Evolutionary conservation across 2,113 vertebrate genomes (phyloP).

Genomic region (Chloroceryle aenea): DNA sequence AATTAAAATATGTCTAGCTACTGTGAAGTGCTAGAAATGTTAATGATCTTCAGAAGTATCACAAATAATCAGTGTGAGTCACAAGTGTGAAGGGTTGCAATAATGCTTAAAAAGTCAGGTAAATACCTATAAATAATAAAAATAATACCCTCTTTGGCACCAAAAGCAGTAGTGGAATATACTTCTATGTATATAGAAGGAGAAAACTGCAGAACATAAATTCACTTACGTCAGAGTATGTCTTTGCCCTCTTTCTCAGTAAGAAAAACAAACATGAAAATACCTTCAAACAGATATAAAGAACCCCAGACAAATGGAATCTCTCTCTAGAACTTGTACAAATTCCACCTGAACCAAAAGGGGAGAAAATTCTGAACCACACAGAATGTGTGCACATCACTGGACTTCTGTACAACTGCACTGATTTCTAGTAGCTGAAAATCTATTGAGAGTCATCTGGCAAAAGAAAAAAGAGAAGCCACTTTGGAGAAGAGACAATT

Average conservation of each 20-base stretch:
- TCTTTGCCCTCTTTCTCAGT: neutral
- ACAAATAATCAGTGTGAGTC: neutral
- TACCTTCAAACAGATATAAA: neutral
- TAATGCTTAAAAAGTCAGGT: neutral
- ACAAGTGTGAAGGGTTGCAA: neutral
- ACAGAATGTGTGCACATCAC: neutral
- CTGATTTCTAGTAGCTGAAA: neutral
- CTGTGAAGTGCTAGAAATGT: slow-evolving; percentile 45
- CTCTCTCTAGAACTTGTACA: neutral
- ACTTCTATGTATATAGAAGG: neutral
- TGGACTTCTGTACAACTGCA: neutral
- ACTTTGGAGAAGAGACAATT: neutral
- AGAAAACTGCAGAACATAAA: neutral
- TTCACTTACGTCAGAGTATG: neutral
- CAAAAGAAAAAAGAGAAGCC: neutral
- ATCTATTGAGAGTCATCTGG: neutral
- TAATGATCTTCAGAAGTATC: slow-evolving; percentile 40
- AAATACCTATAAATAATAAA: neutral
- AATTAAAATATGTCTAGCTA: slow-evolving; percentile 55
- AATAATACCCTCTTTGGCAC: neutral
- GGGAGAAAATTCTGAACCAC: neutral
- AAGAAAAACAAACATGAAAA: neutral
- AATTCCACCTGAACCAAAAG: neutral
- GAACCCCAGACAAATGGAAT: fast-evolving
- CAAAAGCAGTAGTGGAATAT: neutral